These are phyloP conservation scores for Trinectes maculatus DNA, from an alignment of 2,113 vertebrate genomes.

Conservation along the genomic window DNA sequence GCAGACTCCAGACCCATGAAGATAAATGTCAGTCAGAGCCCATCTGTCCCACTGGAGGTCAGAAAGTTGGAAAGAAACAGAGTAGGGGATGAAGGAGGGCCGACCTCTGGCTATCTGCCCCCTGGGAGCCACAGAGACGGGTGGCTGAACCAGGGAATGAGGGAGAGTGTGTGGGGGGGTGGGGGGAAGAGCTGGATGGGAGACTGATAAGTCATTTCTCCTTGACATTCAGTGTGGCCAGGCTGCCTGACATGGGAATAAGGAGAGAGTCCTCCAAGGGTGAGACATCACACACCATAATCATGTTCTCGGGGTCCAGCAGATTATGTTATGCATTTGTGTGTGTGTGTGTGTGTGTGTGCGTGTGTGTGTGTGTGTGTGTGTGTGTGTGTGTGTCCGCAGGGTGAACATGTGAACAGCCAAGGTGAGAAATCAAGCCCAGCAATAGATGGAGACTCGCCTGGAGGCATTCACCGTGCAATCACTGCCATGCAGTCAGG, in stretches of 20 bases:
- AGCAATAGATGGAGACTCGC: conserved; percentile 29
- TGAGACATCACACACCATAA: conserved; percentile 49
- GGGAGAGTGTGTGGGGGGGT: conserved; percentile 16
- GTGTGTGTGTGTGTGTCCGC: background rate
- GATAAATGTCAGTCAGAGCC: conserved; percentile 66
- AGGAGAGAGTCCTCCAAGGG: conserved; percentile 16
- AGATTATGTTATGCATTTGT: conserved; percentile 2
- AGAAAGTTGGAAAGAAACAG: conserved; percentile 37
- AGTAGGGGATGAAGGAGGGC: conserved; percentile 21
- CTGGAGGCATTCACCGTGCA: conserved; percentile 27
- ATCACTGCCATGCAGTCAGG: conserved; percentile 18
- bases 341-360: conserved; percentile 14
- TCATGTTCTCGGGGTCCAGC: conserved; percentile 26
- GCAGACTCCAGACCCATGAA: conserved; percentile 35
- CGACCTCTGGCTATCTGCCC: conserved; percentile 55
- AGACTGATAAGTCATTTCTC: conserved; percentile 63
- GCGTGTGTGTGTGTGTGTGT: conserved; percentile 1
- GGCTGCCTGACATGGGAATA: conserved; percentile 31
- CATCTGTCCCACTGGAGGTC: conserved; percentile 46
- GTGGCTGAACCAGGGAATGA: conserved; percentile 39
- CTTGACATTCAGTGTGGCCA: conserved; percentile 56
- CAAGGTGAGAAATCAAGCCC: conserved; percentile 33
- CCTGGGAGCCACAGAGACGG: conserved; percentile 33
- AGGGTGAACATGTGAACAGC: conserved; percentile 5
- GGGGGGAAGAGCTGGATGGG: conserved; percentile 36